These are phyloP conservation scores for Gnatocerus cornutus DNA, from an alignment of 2,888 invertebrate genomes.

Conservation along the genomic window DNA sequence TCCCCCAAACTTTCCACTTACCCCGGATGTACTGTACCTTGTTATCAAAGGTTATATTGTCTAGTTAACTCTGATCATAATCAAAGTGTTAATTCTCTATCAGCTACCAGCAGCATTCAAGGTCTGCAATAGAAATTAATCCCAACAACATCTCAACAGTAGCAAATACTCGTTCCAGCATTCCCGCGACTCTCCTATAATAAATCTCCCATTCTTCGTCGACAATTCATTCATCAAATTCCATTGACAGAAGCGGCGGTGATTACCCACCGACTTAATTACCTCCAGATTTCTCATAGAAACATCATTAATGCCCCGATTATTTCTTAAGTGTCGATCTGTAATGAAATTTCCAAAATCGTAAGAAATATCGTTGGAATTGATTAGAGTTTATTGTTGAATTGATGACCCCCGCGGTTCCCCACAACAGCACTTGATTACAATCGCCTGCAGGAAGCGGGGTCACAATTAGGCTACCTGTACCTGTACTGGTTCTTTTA, in stretches of 20 bases:
- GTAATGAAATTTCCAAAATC: conserved; percentile 44
- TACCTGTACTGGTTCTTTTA: conserved; percentile 50
- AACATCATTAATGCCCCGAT: conserved; percentile 23
- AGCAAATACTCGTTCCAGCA: neutral
- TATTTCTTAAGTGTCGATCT: conserved; percentile 22
- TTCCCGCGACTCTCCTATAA: neutral
- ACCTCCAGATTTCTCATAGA: conserved; percentile 15
- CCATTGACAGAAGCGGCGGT: conserved; percentile 9
- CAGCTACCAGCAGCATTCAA: too few species aligned
- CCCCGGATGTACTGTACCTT: too few species aligned
- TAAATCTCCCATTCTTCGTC: conserved; percentile 4
- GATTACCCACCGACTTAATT: conserved; percentile 39
- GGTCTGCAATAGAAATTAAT: too few species aligned
- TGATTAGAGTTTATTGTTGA: conserved; percentile 46
- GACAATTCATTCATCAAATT: conserved; percentile 41
- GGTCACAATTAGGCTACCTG: conserved; percentile 56
- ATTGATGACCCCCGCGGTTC: conserved; percentile 47
- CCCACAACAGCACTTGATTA: conserved; percentile 57
- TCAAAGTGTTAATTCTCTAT: too few species aligned
- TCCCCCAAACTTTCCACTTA: too few species aligned
- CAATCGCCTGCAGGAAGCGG: conserved; percentile 57
- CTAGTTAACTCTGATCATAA: too few species aligned
- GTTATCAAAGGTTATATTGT: too few species aligned
- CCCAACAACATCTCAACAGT: neutral
- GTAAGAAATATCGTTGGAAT: conserved; percentile 24